Conservation (phyloP, 2,888 invertebrate species). For the Amorpha juglandis region DNA sequence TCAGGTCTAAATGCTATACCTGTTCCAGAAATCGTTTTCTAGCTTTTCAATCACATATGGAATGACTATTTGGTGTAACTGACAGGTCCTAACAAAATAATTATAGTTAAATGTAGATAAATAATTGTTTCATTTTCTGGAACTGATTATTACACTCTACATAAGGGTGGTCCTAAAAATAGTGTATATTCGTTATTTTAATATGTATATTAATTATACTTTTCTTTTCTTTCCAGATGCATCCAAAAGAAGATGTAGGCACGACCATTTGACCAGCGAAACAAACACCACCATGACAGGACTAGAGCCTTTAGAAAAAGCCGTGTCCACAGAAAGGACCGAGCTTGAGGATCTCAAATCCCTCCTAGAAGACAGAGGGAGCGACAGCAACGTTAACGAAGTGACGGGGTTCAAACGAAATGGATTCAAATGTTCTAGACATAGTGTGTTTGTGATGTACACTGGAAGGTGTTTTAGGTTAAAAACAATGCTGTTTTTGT, state of each 20-base stretch:
- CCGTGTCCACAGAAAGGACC: slow-evolving; percentile 61
- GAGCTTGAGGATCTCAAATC: slow-evolving; percentile 74
- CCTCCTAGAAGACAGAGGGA: slow-evolving; percentile 78
- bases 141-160: no score
- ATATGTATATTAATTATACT: slow-evolving; percentile 27
- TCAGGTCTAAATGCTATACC: no score
- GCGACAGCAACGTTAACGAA: slow-evolving; percentile 20
- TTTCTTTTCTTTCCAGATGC: slow-evolving; percentile 74
- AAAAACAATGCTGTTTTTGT: slow-evolving; percentile 72
- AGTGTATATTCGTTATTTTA: no score
- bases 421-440: slow-evolving; percentile 34
- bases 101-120: no score
- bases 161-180: no score
- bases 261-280: slow-evolving; percentile 64
- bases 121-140: no score
- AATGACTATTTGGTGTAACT: no score
- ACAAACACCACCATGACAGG: slow-evolving; percentile 58
- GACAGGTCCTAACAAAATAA: no score
- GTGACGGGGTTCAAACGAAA: slow-evolving; percentile 19
- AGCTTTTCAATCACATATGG: no score
- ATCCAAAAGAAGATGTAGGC: slow-evolving; percentile 63
- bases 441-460: slow-evolving; percentile 63
- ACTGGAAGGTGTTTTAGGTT: slow-evolving; percentile 73
- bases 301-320: slow-evolving; percentile 65
- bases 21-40: no score